Percentiles rank a stretch among this genome's conserved stretches.
Conservation (phyloP, 2,113 vertebrate genomes). For the Ailuropoda melanoleuca region DNA sequence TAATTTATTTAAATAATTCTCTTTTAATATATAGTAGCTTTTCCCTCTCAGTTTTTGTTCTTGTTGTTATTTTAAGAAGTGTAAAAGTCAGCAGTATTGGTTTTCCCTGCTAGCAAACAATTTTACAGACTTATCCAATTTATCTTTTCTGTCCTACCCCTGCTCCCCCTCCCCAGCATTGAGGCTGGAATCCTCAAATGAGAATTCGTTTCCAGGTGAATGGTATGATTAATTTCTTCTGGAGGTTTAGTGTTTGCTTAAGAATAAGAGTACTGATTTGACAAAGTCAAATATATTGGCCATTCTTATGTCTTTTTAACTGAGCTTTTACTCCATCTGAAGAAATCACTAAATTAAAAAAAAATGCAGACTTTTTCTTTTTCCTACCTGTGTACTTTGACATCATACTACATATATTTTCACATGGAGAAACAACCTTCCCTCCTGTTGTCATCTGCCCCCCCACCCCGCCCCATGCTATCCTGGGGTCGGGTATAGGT, state of each 20-base stretch:
- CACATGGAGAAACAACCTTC: background rate
- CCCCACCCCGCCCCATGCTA: accelerated
- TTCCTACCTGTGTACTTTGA: background rate
- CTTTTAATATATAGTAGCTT: background rate
- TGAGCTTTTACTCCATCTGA: background rate
- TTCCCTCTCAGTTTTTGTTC: background rate
- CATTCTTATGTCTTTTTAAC: background rate
- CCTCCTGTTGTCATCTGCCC: background rate
- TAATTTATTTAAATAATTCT: background rate
- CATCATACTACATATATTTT: background rate
- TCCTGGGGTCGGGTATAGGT: background rate
- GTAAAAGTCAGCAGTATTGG: background rate
- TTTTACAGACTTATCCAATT: background rate
- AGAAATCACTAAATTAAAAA: background rate
- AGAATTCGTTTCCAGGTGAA: slow-evolving; percentile 26
- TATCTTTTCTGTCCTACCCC: background rate
- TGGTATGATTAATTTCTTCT: slow-evolving; percentile 12
- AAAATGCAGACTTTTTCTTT: background rate
- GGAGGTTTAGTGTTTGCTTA: background rate
- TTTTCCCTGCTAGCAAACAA: background rate
- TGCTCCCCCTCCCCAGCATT: background rate
- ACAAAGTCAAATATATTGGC: background rate
- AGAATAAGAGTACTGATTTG: background rate
- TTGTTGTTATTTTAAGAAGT: background rate
- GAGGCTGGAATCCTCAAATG: background rate